Percentiles rank a stretch among this genome's conserved stretches.
Evolutionary conservation across 2,888 invertebrate species (phyloP).

Genomic region (Lamellibrachia satsuma): DNA sequence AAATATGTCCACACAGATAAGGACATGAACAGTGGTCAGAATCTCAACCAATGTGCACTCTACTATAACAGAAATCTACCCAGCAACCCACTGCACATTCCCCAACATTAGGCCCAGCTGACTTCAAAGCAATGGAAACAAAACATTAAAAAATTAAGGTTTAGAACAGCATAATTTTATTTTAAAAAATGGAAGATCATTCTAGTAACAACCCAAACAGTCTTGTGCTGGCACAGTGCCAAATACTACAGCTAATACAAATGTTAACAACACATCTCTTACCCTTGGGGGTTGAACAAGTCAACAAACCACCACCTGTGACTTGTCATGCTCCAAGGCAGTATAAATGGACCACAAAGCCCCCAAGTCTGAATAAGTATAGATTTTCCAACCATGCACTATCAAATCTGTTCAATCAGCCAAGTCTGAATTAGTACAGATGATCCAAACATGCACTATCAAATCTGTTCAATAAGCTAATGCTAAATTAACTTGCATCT

Average conservation of each 20-base stretch:
- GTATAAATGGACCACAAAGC: background rate
- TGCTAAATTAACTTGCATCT: background rate
- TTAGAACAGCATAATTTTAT: background rate
- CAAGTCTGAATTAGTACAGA: background rate
- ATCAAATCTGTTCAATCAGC: background rate
- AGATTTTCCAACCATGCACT: background rate
- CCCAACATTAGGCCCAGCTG: background rate
- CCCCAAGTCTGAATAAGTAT: background rate
- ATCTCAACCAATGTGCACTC: background rate
- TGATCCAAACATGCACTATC: background rate
- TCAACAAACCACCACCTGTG: conserved; percentile 7
- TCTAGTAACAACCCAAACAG: background rate
- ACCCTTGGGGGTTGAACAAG: background rate
- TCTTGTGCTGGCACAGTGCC: background rate
- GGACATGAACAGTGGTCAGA: background rate
- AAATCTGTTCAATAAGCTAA: background rate
- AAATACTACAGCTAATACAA: conserved; percentile 4
- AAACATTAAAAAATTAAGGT: background rate
- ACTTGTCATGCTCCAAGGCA: background rate
- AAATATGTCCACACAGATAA: background rate
- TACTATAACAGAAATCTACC: background rate
- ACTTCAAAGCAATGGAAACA: background rate
- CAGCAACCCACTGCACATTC: background rate
- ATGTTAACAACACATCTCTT: conserved; percentile 1
- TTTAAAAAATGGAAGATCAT: background rate